Base-by-base conservation (phyloP, 2,797 vertebrate species). In the Rhabdophis nuchalis region DNA sequence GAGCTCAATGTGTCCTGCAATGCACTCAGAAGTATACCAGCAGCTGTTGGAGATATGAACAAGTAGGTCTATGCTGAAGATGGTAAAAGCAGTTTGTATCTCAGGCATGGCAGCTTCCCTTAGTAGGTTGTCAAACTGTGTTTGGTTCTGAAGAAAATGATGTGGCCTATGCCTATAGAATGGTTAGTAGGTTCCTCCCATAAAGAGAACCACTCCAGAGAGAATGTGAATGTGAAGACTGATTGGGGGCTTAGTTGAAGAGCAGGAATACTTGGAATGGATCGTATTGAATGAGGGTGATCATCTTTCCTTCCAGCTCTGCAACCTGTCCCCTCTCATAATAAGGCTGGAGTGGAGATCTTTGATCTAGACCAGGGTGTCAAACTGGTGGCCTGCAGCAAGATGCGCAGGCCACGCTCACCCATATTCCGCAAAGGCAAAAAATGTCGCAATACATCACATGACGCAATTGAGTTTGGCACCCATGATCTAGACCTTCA, bases 1-100 rank as follows among this genome's bases (percentile, higher is more conserved):
- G 99, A 99, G 95, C 98, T 99, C 96, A 99, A 99, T 46, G 98
- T 99, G 96, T 99, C 99, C 96, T 99, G 99, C 96, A 99, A 99
- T 92, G 98, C 98, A 95, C 97, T 99, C 95, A 96, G 95, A 96
- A 97, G 93, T 3, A 96, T 99, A 95, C 99, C 98, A 57, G 95
- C 98, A 90, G 97, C 97, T 12, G 98, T 98, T 25, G 98, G 98
- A 87, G 97, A 97, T 85, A 99, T 99, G 99, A 97, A 97, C 96
- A 99, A 98, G 99, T 99, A 96, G 94, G 98, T 98, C 94, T 90
- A 91, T 56, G 56, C 72, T 50, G 32, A n/a, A 36, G 14, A 50
- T 52, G 52, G 11, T 86, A 77, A 56, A 64, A 64, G 54, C 14
- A 14, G 5, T 27, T 5, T 85, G 92, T 87, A 86, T 82, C 27